Conservation (phyloP, 1,140 invertebrate genomes). For the Lordiphosa mommai region DNA sequence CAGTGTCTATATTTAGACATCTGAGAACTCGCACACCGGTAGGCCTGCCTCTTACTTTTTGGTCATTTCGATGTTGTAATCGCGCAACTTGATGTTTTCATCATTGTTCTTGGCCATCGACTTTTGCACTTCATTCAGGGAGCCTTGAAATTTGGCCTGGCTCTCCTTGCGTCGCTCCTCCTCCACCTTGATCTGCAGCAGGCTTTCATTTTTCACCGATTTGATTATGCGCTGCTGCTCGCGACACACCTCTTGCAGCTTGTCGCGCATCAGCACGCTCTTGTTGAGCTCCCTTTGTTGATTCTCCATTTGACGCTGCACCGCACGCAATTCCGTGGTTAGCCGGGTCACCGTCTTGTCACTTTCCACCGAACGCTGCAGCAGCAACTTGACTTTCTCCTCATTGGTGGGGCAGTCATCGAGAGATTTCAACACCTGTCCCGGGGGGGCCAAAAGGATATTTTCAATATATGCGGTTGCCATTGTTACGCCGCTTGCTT, state of each 20-base stretch:
- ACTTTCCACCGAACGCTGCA: conserved; percentile 89
- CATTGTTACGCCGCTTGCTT: conserved; percentile 32
- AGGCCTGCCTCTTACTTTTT: conserved; percentile 82
- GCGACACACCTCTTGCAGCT: conserved; percentile 92
- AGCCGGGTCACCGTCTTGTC: conserved; percentile 88
- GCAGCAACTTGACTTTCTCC: conserved; percentile 87
- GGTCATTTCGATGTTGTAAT: conserved; percentile 93
- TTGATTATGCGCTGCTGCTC: conserved; percentile 96
- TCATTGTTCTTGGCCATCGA: conserved; percentile 93
- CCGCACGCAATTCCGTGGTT: conserved; percentile 84
- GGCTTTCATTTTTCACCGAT: conserved; percentile 84
- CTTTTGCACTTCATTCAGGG: conserved; percentile 89
- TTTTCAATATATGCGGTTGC: conserved; percentile 7
- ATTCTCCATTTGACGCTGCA: conserved; percentile 84
- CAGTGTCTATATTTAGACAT: conserved; percentile 69
- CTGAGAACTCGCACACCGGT: neutral
- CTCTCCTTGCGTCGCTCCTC: conserved; percentile 94
- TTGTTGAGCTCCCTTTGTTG: conserved; percentile 89
- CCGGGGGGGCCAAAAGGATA: neutral
- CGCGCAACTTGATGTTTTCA: conserved; percentile 90
- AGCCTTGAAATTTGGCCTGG: conserved; percentile 91
- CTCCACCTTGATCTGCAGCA: conserved; percentile 86
- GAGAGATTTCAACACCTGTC: conserved; percentile 86
- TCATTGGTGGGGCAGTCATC: conserved; percentile 84
- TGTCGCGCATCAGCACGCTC: conserved; percentile 88